These are phyloP conservation scores for Picus viridis DNA, from an alignment of 2,797 vertebrate genomes.

Conservation along the genomic window DNA sequence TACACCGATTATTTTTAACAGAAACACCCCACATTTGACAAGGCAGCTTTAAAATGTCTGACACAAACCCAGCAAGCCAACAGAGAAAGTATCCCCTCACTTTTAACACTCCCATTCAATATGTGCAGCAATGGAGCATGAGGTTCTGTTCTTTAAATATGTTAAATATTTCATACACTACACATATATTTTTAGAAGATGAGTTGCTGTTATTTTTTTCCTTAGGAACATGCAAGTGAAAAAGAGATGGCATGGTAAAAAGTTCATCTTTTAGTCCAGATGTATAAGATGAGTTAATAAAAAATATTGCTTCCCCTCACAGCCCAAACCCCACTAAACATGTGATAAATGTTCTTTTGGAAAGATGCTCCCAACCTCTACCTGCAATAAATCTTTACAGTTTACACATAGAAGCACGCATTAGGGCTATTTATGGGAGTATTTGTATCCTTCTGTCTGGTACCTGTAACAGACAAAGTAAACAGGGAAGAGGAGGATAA, in stretches of 20 bases:
- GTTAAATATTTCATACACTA: background rate
- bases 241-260: background rate
- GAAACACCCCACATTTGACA: background rate
- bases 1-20: background rate
- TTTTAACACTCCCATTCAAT: background rate
- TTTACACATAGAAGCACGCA: background rate
- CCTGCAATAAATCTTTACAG: background rate
- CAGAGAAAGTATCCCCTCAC: background rate
- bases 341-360: background rate
- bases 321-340: background rate
- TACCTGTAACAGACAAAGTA: background rate
- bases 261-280: background rate
- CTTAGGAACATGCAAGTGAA: background rate
- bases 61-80: background rate
- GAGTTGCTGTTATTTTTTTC: background rate
- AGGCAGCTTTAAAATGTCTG: background rate
- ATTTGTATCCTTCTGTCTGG: background rate
- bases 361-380: background rate
- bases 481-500: background rate
- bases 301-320: background rate
- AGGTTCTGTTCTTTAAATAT: background rate
- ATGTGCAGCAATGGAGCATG: background rate
- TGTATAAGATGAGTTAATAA: background rate
- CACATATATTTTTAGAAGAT: background rate
- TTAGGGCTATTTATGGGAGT: background rate